Percentiles rank a stretch among this genome's conserved stretches.
These are phyloP conservation scores for Meandrina meandrites DNA, from an alignment of 92 coral and sea anemone species.

Conservation along the genomic window DNA sequence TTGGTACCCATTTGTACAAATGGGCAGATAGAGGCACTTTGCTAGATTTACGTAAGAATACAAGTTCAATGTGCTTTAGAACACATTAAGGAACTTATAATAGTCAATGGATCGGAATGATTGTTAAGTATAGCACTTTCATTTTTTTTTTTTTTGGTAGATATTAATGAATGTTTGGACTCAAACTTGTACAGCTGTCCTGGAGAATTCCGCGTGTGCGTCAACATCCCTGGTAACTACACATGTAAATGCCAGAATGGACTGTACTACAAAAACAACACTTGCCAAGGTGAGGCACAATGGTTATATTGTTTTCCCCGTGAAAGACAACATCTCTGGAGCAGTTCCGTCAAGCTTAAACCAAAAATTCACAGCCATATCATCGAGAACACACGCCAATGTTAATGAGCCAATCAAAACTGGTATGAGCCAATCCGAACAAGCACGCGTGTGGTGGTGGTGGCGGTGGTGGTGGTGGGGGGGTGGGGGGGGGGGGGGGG, in stretches of 20 bases:
- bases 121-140: neutral
- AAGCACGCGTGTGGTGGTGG: too few species aligned
- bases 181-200: slow-evolving; percentile 20
- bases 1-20: too few species aligned
- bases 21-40: too few species aligned
- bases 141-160: neutral
- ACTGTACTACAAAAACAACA: slow-evolving; percentile 14
- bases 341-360: too few species aligned
- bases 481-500: too few species aligned
- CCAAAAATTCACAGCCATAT: neutral
- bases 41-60: too few species aligned
- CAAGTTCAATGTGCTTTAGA: too few species aligned
- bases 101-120: neutral
- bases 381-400: neutral
- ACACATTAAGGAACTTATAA: neutral
- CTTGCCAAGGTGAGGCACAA: slow-evolving; percentile 27
- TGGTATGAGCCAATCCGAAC: neutral
- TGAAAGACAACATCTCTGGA: too few species aligned
- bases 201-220: slow-evolving; percentile 26
- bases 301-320: too few species aligned
- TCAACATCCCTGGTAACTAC: slow-evolving; percentile 31
- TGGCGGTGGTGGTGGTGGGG: too few species aligned
- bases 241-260: slow-evolving; percentile 36
- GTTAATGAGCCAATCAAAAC: neutral
- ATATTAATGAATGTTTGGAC: slow-evolving; percentile 36